Percentiles rank a stretch among this genome's conserved stretches.
These are phyloP conservation scores for Nymphalis urticae DNA, from an alignment of 2,888 invertebrate species.

Conservation along the genomic window DNA sequence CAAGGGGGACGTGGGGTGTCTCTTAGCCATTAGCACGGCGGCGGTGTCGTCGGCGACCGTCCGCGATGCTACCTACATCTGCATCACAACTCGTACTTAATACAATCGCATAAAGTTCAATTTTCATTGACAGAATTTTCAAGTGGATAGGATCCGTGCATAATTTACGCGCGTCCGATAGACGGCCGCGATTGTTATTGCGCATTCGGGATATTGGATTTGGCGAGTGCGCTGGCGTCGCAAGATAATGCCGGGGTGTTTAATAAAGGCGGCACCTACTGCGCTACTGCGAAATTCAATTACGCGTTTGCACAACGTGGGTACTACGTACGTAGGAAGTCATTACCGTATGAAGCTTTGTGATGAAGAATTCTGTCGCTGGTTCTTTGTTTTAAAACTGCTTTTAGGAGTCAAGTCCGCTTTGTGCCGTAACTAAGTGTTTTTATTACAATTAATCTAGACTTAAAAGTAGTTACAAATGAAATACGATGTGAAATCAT, in stretches of 20 bases:
- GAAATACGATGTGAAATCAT: not conserved
- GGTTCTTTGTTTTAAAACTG: constrained; percentile 4
- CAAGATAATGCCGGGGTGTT: constrained; percentile 54
- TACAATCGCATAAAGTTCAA: constrained; percentile 40
- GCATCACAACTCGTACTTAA: constrained; percentile 39
- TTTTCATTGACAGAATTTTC: constrained; percentile 36
- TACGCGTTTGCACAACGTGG: constrained; percentile 31
- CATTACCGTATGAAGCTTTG: constrained; percentile 16
- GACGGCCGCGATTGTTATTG: constrained; percentile 80
- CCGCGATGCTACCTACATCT: constrained; percentile 39
- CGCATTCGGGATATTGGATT: constrained; percentile 78
- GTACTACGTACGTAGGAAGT: constrained; percentile 17
- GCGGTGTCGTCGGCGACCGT: constrained; percentile 66
- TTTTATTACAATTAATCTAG: too few species aligned
- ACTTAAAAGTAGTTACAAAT: not conserved
- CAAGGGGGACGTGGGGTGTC: constrained; percentile 54
- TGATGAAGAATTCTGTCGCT: constrained; percentile 5
- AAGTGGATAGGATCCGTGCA: constrained; percentile 57
- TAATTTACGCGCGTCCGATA: constrained; percentile 80
- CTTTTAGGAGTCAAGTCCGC: constrained; percentile 4
- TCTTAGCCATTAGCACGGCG: constrained; percentile 72
- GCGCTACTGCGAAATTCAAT: constrained; percentile 36
- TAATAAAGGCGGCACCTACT: constrained; percentile 43
- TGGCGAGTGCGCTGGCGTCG: constrained; percentile 62
- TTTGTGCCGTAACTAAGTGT: not conserved